These are phyloP conservation scores for Sipha flava DNA, from an alignment of 1,140 invertebrate genomes.

Conservation along the genomic window DNA sequence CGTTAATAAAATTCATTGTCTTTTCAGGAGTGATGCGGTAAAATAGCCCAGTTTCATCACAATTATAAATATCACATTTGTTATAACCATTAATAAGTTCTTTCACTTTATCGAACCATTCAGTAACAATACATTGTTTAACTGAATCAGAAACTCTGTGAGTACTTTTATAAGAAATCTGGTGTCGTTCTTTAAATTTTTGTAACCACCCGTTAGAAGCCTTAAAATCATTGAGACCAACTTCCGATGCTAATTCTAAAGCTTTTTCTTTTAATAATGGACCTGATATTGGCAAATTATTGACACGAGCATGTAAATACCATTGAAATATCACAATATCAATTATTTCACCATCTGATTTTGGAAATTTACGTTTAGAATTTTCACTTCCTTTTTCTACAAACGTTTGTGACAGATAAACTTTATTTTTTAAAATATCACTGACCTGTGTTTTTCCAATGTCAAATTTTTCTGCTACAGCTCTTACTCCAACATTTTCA, in stretches of 20 bases:
- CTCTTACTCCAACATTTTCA: background rate
- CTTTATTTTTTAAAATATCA: background rate
- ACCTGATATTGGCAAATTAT: background rate
- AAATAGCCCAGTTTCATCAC: background rate
- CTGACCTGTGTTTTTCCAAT: background rate
- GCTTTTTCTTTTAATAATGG: background rate
- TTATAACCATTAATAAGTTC: background rate
- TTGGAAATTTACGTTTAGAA: background rate
- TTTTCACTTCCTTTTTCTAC: background rate
- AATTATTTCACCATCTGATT: background rate
- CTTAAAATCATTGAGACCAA: background rate
- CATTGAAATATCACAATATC: background rate
- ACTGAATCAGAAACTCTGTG: background rate
- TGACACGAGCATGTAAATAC: background rate
- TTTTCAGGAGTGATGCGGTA: background rate
- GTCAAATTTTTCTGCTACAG: background rate
- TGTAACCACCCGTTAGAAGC: background rate
- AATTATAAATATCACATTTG: background rate
- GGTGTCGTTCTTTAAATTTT: background rate
- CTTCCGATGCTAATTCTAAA: background rate
- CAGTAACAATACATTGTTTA: background rate
- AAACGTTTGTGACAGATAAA: background rate
- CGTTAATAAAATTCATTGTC: background rate
- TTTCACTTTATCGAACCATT: background rate
- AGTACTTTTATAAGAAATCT: background rate